Base-by-base conservation (phyloP, 2,113 vertebrate genomes). In the Pygoscelis antarcticus region DNA sequence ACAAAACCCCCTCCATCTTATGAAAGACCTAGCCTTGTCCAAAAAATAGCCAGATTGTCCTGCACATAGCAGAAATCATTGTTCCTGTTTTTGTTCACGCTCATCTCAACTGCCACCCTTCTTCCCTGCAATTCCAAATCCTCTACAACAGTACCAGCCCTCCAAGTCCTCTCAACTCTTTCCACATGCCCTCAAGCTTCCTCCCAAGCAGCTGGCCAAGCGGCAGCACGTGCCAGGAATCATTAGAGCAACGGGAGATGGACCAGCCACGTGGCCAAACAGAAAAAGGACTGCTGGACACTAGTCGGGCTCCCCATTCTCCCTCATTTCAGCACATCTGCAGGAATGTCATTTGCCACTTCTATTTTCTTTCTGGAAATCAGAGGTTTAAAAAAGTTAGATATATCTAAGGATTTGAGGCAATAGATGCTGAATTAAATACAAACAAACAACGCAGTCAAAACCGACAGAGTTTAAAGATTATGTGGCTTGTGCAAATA, bases 231-330 rank as follows among this genome's bases (percentile, higher is more conserved):
- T 1, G 16, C 51, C 78, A 46, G 34, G 62, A n/a, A 22, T 5
- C 68, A 4, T 1, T 0, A 22, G 26, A 34, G 27, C 54, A 7
- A 1, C 12, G 34, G 32, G n/a, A 36, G 14, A 14, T 2, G 52
- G 20, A 27, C 25, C 27, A n/a, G 71, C 27, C n/a, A 25, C 2
- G 1, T 3, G 1, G 70, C 29, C 57, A 11, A 7, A 42, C 7
- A 17, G 58, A 7, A 16, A 13, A 22, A 2, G 0, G 2, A 42
- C 16, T 5, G 15, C 69, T 16, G 44, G 65, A 4, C 38, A 5
- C 17, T 2, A 22, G 47, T 2, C 2, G 29, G 60, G 42, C 77
- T 62, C 60, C 44, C 42, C 6, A 0, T 8, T 10, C 38, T 36
- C 40, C 76, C 64, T 49, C 29, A 6, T 15, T 66, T 42, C 81